phyloP scores from a whole-genome alignment of 1,140 invertebrate genomes.

The Trachymyrmex cornetzi region DNA sequence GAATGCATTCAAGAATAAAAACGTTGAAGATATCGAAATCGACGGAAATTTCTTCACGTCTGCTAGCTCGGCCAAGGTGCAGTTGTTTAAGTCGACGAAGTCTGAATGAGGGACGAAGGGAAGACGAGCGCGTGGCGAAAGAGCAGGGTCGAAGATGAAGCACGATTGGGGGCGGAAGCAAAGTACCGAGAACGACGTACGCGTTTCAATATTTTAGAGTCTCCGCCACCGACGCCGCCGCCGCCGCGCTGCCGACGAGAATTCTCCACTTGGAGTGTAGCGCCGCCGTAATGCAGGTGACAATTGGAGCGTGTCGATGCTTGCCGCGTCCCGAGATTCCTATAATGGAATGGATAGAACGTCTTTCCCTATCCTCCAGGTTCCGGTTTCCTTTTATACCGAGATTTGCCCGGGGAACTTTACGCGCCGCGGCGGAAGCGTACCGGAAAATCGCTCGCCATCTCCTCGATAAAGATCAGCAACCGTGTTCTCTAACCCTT shows the following conservation, averaged over 20 bases:
- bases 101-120: neutral
- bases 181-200: constrained; percentile 66
- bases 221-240: constrained; percentile 2
- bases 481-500: constrained; percentile 60
- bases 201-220: constrained; percentile 80
- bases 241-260: constrained; percentile 1
- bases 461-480: constrained; percentile 71
- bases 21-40: constrained; percentile 24
- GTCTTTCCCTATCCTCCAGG: constrained; percentile 35
- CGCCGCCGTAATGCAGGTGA: constrained; percentile 71
- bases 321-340: constrained; percentile 67
- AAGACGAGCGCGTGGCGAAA: constrained; percentile 45
- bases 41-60: constrained; percentile 1
- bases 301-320: constrained; percentile 79
- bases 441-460: constrained; percentile 49
- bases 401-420: constrained; percentile 75
- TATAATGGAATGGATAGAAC: constrained; percentile 76
- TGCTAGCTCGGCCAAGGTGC: constrained; percentile 52
- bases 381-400: constrained; percentile 63
- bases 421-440: constrained; percentile 76
- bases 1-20: constrained; percentile 40
- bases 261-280: constrained; percentile 57
- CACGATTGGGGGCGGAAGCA: constrained; percentile 36
- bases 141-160: constrained; percentile 54
- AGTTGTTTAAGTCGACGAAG: constrained; percentile 66